Percentiles rank a stretch among this genome's conserved stretches.
Evolutionary conservation across 2,797 vertebrate species (phyloP).

Genomic region (Sebastes iracundus): DNA sequence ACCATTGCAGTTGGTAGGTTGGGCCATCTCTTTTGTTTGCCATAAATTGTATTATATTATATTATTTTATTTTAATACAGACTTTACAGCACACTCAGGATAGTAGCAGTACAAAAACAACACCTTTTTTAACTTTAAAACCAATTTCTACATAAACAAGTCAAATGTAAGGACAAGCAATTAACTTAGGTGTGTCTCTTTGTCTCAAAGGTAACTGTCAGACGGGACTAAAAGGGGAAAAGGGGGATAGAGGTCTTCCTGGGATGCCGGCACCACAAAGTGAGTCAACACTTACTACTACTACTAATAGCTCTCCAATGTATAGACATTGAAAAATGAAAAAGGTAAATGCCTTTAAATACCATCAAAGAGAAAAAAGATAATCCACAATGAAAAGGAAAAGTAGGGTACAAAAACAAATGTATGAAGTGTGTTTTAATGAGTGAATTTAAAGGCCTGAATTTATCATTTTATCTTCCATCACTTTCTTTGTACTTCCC

Average conservation of each 20-base stretch:
- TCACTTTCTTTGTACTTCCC: background rate
- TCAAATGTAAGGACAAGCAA: background rate
- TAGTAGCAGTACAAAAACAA: background rate
- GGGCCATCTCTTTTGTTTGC: background rate
- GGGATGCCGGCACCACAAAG: constrained; percentile 82
- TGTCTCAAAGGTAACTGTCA: constrained; percentile 65
- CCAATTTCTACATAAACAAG: background rate
- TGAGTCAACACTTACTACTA: constrained; percentile 46
- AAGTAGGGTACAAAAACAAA: background rate
- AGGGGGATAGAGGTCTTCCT: constrained; percentile 88
- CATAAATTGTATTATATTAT: background rate
- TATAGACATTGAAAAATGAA: background rate
- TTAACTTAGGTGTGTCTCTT: background rate
- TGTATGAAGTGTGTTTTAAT: background rate
- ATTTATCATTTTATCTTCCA: background rate
- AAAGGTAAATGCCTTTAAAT: background rate
- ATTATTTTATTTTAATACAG: no score
- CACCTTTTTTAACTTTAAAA: background rate
- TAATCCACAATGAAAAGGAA: background rate
- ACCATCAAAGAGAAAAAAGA: background rate
- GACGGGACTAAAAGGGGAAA: constrained; percentile 88
- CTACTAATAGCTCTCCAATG: background rate
- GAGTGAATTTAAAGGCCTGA: background rate
- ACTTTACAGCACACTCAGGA: background rate
- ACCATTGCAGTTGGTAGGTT: constrained; percentile 55